Evolutionary conservation across 2,888 invertebrate genomes (phyloP).

Genomic region (Hydriomena furcata): DNA sequence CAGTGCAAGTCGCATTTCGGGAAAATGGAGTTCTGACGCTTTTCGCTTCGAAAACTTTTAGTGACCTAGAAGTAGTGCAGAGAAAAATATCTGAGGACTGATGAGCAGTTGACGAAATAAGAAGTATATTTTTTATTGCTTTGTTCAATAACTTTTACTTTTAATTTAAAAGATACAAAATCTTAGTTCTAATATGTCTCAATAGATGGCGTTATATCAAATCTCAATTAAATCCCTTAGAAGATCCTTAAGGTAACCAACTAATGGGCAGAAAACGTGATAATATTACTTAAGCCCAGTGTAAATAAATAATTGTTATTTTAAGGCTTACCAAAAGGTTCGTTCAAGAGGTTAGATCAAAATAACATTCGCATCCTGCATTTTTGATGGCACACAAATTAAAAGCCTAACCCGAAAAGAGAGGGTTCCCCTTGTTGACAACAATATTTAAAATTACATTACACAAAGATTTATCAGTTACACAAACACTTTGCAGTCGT

Average conservation of each 20-base stretch:
- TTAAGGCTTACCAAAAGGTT: not conserved
- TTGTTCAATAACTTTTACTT: too few species aligned
- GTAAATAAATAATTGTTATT: not conserved
- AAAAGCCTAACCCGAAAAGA: not conserved
- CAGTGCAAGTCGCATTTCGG: conserved; percentile 21
- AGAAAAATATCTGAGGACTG: too few species aligned
- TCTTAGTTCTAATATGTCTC: too few species aligned
- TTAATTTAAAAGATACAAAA: too few species aligned
- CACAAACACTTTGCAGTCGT: conserved; percentile 5
- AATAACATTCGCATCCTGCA: conserved; percentile 1
- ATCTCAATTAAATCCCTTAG: too few species aligned
- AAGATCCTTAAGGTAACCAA: too few species aligned
- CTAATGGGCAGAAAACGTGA: too few species aligned
- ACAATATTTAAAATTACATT: conserved; percentile 1
- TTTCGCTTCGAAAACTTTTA: not conserved
- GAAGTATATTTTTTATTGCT: too few species aligned
- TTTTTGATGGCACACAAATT: not conserved
- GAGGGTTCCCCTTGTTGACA: not conserved
- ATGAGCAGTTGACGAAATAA: too few species aligned
- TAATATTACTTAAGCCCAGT: too few species aligned
- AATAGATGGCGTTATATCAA: too few species aligned
- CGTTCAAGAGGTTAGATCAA: not conserved
- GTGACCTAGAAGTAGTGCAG: not conserved
- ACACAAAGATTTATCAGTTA: not conserved
- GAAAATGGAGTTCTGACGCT: not conserved